These are phyloP conservation scores for Orchestes rusci DNA, from an alignment of 2,888 invertebrate genomes.

Conservation along the genomic window DNA sequence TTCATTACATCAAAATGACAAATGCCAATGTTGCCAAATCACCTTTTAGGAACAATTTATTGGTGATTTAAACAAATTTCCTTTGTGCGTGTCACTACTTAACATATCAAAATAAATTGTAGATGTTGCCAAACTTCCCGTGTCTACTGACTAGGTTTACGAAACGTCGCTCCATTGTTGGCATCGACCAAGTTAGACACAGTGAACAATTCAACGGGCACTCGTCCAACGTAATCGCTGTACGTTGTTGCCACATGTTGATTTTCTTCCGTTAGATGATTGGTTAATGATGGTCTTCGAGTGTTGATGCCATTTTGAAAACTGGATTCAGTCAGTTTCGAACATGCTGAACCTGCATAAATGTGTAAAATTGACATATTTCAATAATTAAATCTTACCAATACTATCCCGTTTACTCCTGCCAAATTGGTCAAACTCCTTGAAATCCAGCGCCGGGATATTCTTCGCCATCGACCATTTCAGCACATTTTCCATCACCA, in stretches of 20 bases:
- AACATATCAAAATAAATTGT: too few species aligned
- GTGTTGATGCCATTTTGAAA: slow-evolving; percentile 15
- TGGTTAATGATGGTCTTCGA: slow-evolving; percentile 19
- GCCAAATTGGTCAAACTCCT: slow-evolving; percentile 26
- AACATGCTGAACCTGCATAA: slow-evolving; percentile 27
- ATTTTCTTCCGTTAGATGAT: slow-evolving; percentile 19
- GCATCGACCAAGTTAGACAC: slow-evolving; percentile 37
- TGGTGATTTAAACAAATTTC: too few species aligned
- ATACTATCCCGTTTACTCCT: slow-evolving; percentile 26
- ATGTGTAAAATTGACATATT: too few species aligned
- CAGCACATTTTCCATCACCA: slow-evolving; percentile 39
- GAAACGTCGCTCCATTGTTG: background rate
- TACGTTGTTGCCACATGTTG: slow-evolving; percentile 19
- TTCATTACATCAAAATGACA: too few species aligned
- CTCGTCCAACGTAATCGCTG: slow-evolving; percentile 38
- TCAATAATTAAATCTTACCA: slow-evolving; percentile 22
- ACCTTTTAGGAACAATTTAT: too few species aligned
- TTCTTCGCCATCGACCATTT: slow-evolving; percentile 43
- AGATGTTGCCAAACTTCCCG: too few species aligned
- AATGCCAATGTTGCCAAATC: too few species aligned
- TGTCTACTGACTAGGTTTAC: too few species aligned
- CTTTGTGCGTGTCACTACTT: too few species aligned
- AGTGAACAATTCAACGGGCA: slow-evolving; percentile 41
- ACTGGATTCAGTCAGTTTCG: slow-evolving; percentile 26
- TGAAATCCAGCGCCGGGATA: slow-evolving; percentile 32